Conservation (phyloP, 2,888 invertebrate genomes). For the Eristalis arbustorum region DNA sequence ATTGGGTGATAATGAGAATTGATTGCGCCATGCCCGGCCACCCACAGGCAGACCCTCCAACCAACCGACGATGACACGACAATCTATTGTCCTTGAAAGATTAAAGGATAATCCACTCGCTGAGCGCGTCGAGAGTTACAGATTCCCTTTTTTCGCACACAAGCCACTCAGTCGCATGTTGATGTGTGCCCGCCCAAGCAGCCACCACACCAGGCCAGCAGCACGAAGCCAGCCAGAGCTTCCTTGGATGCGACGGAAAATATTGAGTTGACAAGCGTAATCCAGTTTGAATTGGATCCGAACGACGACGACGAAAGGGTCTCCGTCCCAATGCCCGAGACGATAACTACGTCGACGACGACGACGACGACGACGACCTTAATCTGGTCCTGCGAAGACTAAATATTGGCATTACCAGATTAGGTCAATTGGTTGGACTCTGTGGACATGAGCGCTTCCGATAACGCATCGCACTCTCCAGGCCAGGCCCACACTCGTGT, state of each 20-base stretch:
- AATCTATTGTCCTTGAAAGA: slow-evolving; percentile 58
- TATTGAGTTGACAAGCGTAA: slow-evolving; percentile 67
- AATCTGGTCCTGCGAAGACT: slow-evolving; percentile 67
- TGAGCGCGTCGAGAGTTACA: slow-evolving; percentile 42
- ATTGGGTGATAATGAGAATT: slow-evolving; percentile 69
- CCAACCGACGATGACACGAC: slow-evolving; percentile 19
- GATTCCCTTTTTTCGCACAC: slow-evolving; percentile 5
- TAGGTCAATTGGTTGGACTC: slow-evolving; percentile 70
- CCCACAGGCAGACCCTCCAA: neutral
- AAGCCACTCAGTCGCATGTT: slow-evolving; percentile 11
- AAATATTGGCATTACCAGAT: slow-evolving; percentile 67
- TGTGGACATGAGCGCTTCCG: slow-evolving; percentile 56
- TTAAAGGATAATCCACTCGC: slow-evolving; percentile 61
- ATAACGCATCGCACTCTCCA: slow-evolving; percentile 39
- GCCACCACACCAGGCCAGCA: too few species aligned
- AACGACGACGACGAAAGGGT: slow-evolving; percentile 33
- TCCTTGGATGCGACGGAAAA: slow-evolving; percentile 40
- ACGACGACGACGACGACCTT: slow-evolving; percentile 17
- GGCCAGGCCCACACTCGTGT: neutral
- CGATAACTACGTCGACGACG: slow-evolving; percentile 3
- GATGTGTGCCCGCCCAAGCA: slow-evolving; percentile 1
- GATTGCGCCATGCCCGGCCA: slow-evolving; percentile 31
- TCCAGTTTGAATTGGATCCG: slow-evolving; percentile 64
- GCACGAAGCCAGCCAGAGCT: neutral
- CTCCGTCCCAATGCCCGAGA: neutral